phyloP scores from a whole-genome alignment of 2,888 invertebrate genomes.

The Pemphredon lugubris region DNA sequence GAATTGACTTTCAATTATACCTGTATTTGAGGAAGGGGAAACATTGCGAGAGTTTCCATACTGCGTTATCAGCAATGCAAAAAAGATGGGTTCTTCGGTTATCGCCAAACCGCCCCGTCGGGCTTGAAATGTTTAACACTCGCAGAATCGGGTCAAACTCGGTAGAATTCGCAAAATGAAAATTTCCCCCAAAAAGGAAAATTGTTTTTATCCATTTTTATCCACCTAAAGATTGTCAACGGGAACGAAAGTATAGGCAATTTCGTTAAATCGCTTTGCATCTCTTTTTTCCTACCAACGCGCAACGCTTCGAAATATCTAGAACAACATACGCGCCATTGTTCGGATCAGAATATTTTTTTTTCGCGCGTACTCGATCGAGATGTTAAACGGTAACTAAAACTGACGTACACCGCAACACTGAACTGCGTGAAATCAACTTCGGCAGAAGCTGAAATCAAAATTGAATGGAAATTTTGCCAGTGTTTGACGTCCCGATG shows the following conservation, averaged over 20 bases:
- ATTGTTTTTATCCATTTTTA: slow-evolving; percentile 28
- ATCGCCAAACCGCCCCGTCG: slow-evolving; percentile 27
- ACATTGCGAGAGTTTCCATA: slow-evolving; percentile 34
- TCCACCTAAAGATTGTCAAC: neutral
- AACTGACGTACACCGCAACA: slow-evolving; percentile 6
- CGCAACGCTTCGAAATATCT: no score
- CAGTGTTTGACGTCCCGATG: slow-evolving; percentile 1
- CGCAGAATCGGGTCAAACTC: slow-evolving; percentile 12
- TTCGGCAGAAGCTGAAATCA: neutral
- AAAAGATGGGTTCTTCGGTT: slow-evolving; percentile 23
- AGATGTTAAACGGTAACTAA: slow-evolving; percentile 24
- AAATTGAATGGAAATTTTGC: slow-evolving; percentile 26
- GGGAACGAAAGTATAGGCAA: neutral
- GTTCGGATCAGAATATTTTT: no score
- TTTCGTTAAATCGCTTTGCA: neutral
- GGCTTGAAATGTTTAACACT: slow-evolving; percentile 19
- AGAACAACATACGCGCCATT: no score
- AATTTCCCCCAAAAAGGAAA: slow-evolving; percentile 7
- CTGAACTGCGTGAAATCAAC: neutral
- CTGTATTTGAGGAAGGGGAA: slow-evolving; percentile 27
- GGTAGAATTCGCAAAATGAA: slow-evolving; percentile 21
- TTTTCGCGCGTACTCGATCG: no score
- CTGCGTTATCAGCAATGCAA: slow-evolving; percentile 33
- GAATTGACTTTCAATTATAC: slow-evolving; percentile 63
- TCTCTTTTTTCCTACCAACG: neutral